Base-by-base conservation (phyloP, 2,888 invertebrate genomes). In the Pollenia griseotomentosa region DNA sequence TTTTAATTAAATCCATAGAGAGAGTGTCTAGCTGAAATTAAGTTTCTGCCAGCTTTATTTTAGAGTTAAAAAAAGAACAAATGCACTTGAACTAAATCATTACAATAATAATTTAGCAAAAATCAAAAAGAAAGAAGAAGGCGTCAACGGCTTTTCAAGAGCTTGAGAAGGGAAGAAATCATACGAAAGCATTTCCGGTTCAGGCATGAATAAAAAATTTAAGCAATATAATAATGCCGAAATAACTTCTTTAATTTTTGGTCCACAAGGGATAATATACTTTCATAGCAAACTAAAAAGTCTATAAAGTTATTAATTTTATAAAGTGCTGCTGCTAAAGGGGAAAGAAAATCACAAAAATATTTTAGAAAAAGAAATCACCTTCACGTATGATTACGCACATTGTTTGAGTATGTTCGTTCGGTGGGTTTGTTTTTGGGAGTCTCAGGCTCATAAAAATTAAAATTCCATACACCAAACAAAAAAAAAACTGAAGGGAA, bases 361-460 rank as follows among this genome's bases (percentile, higher is more conserved):
- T 80, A 23, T 53, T 5, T 19, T 23, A 75, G 88, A 85, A 71
- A 85, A 88, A 71, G 88, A 82, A 77, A 77, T 78, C 88, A 86
- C 89, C 89, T 88, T 90, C 91, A 91, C 92, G 90, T 92, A 90
- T 92, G 92, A 92, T 92, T 92, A 92, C 92, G 91, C 92, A 90
- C 91, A 92, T 92, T 92, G 88, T 90, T 91, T 90, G n/a, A 86
- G 88, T 90, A 89, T 88, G 90, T 89, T 90, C 89, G 90, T 90
- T 89, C 89, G 55, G n/a, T 55, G 12, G 6, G 48, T 16, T 19
- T 68, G 55, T 33, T 33, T 33, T 33, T 33, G 16, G 33, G 46
- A 51, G 51, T 57, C 63, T 63, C 2, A 44, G 23, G 42, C 73
- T 46, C 68, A 75, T 84, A 74, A 74, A 91, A 91, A 92, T 92